Conservation (phyloP, 2,797 vertebrate genomes). For the Potorous gilbertii region DNA sequence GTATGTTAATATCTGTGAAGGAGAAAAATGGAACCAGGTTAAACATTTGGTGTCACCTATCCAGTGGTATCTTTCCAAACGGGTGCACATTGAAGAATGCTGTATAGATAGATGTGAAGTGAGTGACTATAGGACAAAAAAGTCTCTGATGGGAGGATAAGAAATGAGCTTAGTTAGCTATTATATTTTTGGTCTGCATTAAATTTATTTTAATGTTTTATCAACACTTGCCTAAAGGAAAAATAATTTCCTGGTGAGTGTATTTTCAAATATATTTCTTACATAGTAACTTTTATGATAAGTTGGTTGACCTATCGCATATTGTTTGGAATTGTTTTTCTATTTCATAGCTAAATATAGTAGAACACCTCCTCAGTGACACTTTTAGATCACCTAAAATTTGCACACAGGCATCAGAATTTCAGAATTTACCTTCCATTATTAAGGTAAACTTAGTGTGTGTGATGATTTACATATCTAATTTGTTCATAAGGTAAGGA, state of each 20-base stretch:
- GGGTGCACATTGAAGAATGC: conserved; percentile 45
- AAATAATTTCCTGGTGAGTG: conserved; percentile 77
- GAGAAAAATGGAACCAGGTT: conserved; percentile 60
- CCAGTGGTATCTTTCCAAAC: conserved; percentile 54
- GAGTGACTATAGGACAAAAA: conserved; percentile 70
- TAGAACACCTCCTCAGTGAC: not conserved
- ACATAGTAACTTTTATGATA: conserved; percentile 29
- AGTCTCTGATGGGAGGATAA: conserved; percentile 72
- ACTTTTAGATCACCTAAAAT: not conserved
- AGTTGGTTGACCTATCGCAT: not conserved
- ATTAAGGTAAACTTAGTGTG: not conserved
- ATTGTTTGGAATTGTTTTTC: not conserved
- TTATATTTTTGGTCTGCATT: conserved; percentile 74
- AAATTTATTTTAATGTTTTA: conserved; percentile 83
- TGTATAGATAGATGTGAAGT: conserved; percentile 51
- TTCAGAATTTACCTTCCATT: not conserved
- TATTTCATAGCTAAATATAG: not conserved
- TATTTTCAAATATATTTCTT: conserved; percentile 79
- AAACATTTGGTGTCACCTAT: conserved; percentile 40
- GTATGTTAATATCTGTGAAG: conserved; percentile 35
- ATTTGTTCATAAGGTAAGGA: not conserved
- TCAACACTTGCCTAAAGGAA: conserved; percentile 78
- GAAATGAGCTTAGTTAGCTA: conserved; percentile 73
- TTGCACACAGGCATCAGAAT: not conserved
- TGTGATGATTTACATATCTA: not conserved